Conservation (phyloP, 2,888 invertebrate species). For the Acanthosepion lycidas region DNA sequence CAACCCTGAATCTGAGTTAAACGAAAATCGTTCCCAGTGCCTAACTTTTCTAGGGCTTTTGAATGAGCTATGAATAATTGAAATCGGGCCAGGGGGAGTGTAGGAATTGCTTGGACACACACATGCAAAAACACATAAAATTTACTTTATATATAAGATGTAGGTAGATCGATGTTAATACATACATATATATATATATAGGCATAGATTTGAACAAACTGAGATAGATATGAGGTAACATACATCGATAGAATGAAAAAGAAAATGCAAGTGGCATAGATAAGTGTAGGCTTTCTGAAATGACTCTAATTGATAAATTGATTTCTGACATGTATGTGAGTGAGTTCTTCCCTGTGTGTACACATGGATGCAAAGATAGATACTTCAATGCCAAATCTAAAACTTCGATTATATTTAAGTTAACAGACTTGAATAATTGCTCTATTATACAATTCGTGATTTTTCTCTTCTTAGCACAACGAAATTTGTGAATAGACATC, state of each 20-base stretch:
- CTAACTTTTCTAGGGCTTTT: too few species aligned
- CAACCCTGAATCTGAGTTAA: too few species aligned
- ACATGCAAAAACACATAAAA: too few species aligned
- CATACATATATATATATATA: too few species aligned
- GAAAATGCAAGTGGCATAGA: not conserved
- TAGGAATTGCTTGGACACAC: too few species aligned
- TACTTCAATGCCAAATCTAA: not conserved
- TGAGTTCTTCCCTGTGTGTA: not conserved
- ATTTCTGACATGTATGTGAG: not conserved
- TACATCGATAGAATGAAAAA: not conserved
- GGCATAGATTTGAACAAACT: too few species aligned
- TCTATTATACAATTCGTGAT: not conserved
- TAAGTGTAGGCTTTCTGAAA: not conserved
- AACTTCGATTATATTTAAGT: constrained; percentile 23
- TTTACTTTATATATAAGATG: too few species aligned
- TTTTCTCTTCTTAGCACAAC: not conserved
- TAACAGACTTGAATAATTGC: constrained; percentile 33
- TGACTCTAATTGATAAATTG: not conserved
- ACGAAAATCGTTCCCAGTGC: too few species aligned
- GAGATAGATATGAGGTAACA: too few species aligned
- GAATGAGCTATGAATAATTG: too few species aligned
- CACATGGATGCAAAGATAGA: not conserved
- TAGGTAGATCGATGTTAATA: too few species aligned
- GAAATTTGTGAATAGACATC: not conserved
- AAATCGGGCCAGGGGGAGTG: too few species aligned